Conservation (phyloP, 2,888 invertebrate genomes). For the Ferrisia virgata region DNA sequence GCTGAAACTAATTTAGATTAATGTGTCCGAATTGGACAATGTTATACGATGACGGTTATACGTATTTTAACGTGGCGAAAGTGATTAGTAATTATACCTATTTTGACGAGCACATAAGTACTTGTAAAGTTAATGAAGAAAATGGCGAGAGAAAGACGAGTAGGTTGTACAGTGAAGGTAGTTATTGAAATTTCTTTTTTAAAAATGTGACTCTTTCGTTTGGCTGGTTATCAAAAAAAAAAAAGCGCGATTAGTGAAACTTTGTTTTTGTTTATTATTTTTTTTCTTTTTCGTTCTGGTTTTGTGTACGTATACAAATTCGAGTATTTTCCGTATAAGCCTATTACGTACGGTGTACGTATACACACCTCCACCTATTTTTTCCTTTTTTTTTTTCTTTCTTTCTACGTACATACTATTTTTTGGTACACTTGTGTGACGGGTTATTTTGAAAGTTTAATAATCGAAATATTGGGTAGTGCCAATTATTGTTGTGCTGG, state of each 20-base stretch:
- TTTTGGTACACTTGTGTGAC: no score
- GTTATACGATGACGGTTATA: no score
- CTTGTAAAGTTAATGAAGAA: not conserved
- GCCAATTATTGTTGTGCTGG: slow-evolving; percentile 11
- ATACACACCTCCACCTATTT: not conserved
- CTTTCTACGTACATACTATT: no score
- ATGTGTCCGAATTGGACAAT: no score
- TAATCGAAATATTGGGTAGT: not conserved
- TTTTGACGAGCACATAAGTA: no score
- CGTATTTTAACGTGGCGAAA: no score
- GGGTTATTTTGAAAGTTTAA: not conserved
- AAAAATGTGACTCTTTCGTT: slow-evolving; percentile 12
- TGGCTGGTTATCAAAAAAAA: not conserved
- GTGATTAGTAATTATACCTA: no score
- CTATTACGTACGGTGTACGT: no score
- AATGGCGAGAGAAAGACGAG: not conserved
- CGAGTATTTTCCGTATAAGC: no score
- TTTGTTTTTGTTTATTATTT: slow-evolving; percentile 9
- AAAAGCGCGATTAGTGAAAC: not conserved
- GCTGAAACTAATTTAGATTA: no score
- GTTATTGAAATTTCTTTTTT: not conserved
- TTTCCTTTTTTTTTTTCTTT: not conserved
- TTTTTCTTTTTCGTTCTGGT: not conserved
- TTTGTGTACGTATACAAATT: not conserved
- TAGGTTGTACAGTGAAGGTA: not conserved